A percentile compares a stretch with the other conserved stretches of the same genome.
Conservation (phyloP, 2,797 vertebrate species). For the Lutra lutra region DNA sequence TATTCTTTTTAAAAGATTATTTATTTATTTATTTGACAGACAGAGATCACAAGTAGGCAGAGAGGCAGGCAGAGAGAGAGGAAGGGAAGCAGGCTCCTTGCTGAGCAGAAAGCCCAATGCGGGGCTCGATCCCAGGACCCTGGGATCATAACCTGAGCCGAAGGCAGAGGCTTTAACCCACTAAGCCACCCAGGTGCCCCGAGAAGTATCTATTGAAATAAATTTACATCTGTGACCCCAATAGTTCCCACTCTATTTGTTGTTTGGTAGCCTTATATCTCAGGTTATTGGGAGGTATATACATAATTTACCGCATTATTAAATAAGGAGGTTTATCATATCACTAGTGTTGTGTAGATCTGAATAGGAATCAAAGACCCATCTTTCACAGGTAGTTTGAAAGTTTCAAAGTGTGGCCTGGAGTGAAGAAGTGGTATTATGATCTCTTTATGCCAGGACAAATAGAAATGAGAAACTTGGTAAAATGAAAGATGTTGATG, state of each 20-base stretch:
- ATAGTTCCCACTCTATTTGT: neutral
- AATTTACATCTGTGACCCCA: neutral
- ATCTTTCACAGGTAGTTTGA: neutral
- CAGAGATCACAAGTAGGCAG: no score
- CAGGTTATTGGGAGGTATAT: neutral
- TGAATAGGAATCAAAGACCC: neutral
- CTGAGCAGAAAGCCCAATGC: no score
- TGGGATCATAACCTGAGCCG: no score
- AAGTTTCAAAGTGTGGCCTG: neutral
- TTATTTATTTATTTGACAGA: no score
- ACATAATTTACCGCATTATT: neutral
- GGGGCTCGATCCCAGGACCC: no score
- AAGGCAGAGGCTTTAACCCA: no score
- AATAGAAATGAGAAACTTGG: neutral
- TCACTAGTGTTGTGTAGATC: neutral
- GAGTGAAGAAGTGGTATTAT: neutral
- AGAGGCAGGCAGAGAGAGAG: no score
- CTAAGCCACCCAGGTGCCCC: no score
- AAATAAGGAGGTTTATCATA: neutral
- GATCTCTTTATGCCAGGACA: neutral
- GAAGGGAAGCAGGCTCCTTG: no score
- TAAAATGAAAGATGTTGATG: neutral
- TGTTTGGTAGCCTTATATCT: neutral
- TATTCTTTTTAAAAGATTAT: neutral
- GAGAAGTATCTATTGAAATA: neutral